Evolutionary conservation across 2,113 vertebrate genomes (phyloP).

Genomic region (Clarias magur): DNA sequence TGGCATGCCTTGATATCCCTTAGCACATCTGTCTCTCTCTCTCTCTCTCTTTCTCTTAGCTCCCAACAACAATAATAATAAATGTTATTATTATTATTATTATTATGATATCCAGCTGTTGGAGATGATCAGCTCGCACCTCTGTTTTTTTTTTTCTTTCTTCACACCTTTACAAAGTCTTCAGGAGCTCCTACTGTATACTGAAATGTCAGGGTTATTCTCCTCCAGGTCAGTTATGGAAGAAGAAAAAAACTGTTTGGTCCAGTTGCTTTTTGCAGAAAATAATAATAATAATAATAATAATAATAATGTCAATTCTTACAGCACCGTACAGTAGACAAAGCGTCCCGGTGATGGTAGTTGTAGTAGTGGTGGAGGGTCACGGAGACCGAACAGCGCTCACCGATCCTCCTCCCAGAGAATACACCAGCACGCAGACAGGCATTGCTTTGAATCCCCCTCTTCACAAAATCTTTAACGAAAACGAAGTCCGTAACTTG

Average conservation of each 20-base stretch:
- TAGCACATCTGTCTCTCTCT: not conserved
- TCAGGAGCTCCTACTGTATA: too few relatives aligned
- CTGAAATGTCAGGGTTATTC: not conserved
- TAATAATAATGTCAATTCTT: not conserved
- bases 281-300: not conserved
- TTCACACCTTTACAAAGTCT: conserved; percentile 6
- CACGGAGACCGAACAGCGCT: conserved; percentile 43
- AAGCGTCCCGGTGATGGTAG: conserved; percentile 51
- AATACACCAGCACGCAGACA: conserved; percentile 35
- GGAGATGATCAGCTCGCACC: not conserved
- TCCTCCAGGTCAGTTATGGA: not conserved
- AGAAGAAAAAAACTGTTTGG: not conserved
- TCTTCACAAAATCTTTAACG: not conserved
- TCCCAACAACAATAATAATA: not conserved
- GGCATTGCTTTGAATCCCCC: not conserved
- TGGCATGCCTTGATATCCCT: not conserved
- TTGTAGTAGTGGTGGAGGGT: conserved; percentile 49
- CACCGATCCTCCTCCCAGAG: conserved; percentile 59
- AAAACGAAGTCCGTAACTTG: not conserved
- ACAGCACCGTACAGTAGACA: not conserved
- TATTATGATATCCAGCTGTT: not conserved
- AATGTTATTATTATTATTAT: not conserved
- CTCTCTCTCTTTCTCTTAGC: too few relatives aligned
- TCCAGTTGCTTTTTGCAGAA: not conserved
- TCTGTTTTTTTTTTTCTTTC: not conserved